Percentiles rank a stretch among this genome's conserved stretches.
Evolutionary conservation across 2,888 invertebrate genomes (phyloP).

Genomic region (Keiferia lycopersicella): DNA sequence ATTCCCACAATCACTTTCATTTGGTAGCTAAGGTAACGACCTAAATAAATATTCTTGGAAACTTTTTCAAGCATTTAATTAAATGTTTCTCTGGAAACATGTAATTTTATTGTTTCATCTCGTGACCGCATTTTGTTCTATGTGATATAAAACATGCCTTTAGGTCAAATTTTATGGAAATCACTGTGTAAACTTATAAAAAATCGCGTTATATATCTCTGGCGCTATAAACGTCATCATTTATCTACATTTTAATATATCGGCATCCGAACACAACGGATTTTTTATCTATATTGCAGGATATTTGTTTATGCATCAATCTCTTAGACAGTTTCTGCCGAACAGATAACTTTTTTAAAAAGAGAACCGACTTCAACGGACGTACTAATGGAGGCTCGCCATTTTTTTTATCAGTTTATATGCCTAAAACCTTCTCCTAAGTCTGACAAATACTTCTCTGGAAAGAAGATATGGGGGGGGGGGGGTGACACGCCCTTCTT

Average conservation of each 20-base stretch:
- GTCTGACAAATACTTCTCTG: too few species aligned
- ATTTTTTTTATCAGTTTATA: too few species aligned
- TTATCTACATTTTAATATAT: slow-evolving; percentile 25
- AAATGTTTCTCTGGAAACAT: background rate
- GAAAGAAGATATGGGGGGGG: too few species aligned
- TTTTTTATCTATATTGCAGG: slow-evolving; percentile 4
- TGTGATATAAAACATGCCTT: background rate
- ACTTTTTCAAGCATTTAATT: too few species aligned
- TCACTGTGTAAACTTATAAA: background rate
- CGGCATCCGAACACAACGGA: slow-evolving; percentile 17
- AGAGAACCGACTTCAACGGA: too few species aligned
- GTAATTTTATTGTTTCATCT: background rate
- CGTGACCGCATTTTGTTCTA: background rate
- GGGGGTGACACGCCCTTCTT: too few species aligned
- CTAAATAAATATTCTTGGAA: too few species aligned
- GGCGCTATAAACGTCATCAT: slow-evolving; percentile 22
- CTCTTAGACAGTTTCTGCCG: slow-evolving; percentile 6
- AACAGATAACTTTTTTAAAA: too few species aligned
- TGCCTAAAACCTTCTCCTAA: too few species aligned
- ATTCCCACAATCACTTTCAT: too few species aligned
- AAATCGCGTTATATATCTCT: background rate
- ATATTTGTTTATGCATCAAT: slow-evolving; percentile 29
- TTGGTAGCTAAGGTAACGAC: too few species aligned
- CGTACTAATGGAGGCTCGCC: too few species aligned
- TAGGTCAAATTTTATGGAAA: background rate